Evolutionary conservation across 2,888 invertebrate species (phyloP), one percentile per base, ranked within the genome.

Genomic region (Cosmia pyralina): DNA sequence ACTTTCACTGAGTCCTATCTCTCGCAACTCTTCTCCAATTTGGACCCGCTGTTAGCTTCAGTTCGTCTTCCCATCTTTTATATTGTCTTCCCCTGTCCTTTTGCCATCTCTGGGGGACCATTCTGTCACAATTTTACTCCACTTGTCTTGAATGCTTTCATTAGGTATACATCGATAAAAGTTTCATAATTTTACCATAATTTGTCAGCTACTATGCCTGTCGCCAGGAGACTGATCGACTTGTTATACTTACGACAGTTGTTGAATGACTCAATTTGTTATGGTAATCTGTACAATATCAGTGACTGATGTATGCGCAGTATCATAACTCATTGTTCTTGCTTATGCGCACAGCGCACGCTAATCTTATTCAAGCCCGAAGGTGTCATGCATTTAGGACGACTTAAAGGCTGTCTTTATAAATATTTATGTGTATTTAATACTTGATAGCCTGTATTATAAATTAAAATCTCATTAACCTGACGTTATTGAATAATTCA

Each of bases 321-420:
- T 83, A 85, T 82, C 84, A 84, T 88, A 89, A 88, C 85, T 88
- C 88, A 92, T 93, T 92, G 92, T 93, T 89, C 87, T 88, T 80
- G 83, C 88, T 87, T 81, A 86, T 84, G 88, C 85, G 84, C 83
- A 90, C 88, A 91, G 88, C 84, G 84, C 83, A 90, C 88, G 91
- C 89, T 92, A 94, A 94, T 93, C 82, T 85, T 79, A 91, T 90
- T 91, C 89, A 87, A 85, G 81, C 85, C 79, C 81, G 86, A 87
- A 87, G 89, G 89, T 88, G 90, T 86, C 89, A 87, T 91, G 92
- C 91, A 93, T 93, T 92, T 91, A 91, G 92, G 90, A 90, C 91
- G 90, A 85, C 87, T 73, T 89, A 87, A 88, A 90, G 90, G 88
- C 88, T 87, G 89, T 88, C 90, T 90, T 90, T 89, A 93, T 94